Percentiles rank a stretch among this genome's conserved stretches.
These are phyloP conservation scores for Phyllostomus hastatus DNA, from an alignment of 2,113 vertebrate species.

Conservation along the genomic window DNA sequence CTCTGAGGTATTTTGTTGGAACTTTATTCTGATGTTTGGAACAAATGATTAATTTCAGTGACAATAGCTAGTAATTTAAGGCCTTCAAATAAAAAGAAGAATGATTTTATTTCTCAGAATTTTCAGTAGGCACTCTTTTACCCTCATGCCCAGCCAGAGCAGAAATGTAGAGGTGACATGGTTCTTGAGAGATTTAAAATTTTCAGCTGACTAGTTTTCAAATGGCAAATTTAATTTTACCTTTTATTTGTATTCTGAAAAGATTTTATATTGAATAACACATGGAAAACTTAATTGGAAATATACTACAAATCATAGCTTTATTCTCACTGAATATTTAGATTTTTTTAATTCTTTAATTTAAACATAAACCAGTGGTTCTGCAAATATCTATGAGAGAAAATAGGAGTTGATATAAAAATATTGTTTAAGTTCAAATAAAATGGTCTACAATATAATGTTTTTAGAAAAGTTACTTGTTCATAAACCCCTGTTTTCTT, in stretches of 20 bases:
- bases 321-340: not conserved
- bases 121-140: not conserved
- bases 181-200: not conserved
- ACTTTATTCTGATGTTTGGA: not conserved
- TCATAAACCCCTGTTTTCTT: not conserved
- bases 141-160: not conserved
- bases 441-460: not conserved
- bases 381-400: not conserved
- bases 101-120: not conserved
- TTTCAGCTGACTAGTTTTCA: not conserved
- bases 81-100: not conserved
- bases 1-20: not conserved
- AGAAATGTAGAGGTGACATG: not conserved
- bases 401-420: not conserved
- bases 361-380: not conserved
- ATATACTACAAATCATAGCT: not conserved
- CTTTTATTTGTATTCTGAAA: constrained; percentile 22
- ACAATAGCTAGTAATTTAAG: not conserved
- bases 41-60: not conserved
- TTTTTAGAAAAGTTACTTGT: not conserved
- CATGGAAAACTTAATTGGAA: not conserved
- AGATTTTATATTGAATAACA: not conserved
- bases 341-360: not conserved
- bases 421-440: not conserved
- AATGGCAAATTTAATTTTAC: constrained; percentile 45